Percentiles rank a stretch among this genome's conserved stretches.
phyloP scores from a whole-genome alignment of 2,888 invertebrate genomes.

The Pilophorus perplexus region DNA sequence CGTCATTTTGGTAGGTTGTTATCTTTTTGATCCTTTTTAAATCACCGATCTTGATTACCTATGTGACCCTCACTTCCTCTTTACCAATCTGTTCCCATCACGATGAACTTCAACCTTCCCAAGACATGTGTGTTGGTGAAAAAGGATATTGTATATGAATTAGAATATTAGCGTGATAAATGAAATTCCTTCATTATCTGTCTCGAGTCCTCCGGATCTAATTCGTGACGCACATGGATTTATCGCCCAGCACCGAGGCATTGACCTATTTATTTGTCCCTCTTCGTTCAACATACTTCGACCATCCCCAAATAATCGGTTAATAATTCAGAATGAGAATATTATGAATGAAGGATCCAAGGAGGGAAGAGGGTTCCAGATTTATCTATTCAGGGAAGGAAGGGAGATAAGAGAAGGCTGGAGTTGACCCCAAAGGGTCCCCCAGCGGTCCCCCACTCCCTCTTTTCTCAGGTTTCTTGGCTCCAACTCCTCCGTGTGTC shows the following conservation, averaged over 20 bases:
- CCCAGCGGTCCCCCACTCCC: slow-evolving; percentile 15
- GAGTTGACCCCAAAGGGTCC: slow-evolving; percentile 24
- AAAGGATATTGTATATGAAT: too few relatives aligned
- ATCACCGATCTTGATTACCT: too few relatives aligned
- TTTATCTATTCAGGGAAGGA: slow-evolving; percentile 17
- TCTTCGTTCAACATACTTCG: background rate
- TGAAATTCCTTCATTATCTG: too few relatives aligned
- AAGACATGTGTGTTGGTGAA: too few relatives aligned
- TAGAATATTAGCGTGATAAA: too few relatives aligned
- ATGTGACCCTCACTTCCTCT: too few relatives aligned
- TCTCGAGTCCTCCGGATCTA: background rate
- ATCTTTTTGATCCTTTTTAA: too few relatives aligned
- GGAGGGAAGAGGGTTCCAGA: slow-evolving; percentile 11
- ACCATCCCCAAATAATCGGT: slow-evolving; percentile 8
- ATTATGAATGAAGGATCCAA: slow-evolving; percentile 13
- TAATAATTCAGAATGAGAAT: slow-evolving; percentile 16
- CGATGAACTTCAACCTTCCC: too few relatives aligned
- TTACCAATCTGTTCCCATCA: too few relatives aligned
- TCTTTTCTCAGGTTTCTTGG: slow-evolving; percentile 11
- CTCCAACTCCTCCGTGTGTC: too few relatives aligned
- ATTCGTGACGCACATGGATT: slow-evolving; percentile 13
- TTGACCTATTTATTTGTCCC: slow-evolving; percentile 19
- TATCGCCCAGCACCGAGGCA: slow-evolving; percentile 15
- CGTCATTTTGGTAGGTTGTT: too few relatives aligned
- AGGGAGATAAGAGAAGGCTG: slow-evolving; percentile 27